Evolutionary conservation across 2,113 vertebrate species (phyloP).

Genomic region (Brienomyrus brachyistius): DNA sequence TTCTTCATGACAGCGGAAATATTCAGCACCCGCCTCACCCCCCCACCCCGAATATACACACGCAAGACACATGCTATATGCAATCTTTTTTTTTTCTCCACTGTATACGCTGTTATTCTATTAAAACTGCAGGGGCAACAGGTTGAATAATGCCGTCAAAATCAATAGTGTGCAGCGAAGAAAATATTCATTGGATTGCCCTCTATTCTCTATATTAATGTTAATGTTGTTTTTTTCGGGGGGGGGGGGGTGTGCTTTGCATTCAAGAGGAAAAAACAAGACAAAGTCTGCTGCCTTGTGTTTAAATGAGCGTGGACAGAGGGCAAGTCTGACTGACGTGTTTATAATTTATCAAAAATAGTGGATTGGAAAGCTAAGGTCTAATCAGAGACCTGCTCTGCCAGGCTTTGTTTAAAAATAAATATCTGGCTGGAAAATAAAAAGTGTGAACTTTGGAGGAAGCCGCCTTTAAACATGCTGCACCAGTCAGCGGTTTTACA

Average conservation of each 20-base stretch:
- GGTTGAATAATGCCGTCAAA: background rate
- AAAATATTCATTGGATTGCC: background rate
- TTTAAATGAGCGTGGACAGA: background rate
- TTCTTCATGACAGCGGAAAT: background rate
- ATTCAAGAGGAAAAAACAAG: background rate
- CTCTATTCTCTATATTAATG: background rate
- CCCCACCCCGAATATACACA: background rate
- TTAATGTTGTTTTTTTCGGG: background rate
- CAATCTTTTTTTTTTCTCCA: background rate
- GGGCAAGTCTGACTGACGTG: background rate
- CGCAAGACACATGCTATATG: background rate
- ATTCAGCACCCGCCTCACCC: background rate
- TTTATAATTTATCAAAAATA: background rate
- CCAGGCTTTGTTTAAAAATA: background rate
- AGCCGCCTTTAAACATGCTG: background rate
- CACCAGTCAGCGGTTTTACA: background rate
- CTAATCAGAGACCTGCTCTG: background rate
- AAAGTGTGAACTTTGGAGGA: background rate
- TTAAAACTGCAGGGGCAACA: background rate
- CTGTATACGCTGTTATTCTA: background rate
- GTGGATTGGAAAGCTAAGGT: background rate
- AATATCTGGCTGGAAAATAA: background rate
- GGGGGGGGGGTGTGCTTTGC: background rate
- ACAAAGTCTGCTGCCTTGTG: background rate
- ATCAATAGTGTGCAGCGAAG: background rate